phyloP scores from a whole-genome alignment of 2,888 invertebrate genomes.

The Kryphioiulus occultus region DNA sequence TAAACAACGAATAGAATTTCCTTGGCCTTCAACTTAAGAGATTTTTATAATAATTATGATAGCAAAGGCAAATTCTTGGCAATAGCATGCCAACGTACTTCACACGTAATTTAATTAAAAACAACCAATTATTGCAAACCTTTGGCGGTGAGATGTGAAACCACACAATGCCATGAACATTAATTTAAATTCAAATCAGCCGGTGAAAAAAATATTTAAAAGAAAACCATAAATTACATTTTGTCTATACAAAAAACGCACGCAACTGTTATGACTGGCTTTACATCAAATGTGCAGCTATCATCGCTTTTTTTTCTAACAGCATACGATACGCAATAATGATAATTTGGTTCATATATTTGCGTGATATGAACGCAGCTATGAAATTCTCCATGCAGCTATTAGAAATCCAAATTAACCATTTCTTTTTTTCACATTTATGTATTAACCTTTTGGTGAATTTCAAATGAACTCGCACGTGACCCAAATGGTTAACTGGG shows the following conservation, averaged over 20 bases:
- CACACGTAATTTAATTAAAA: background rate
- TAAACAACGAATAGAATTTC: background rate
- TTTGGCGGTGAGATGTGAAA: background rate
- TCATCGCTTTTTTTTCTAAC: background rate
- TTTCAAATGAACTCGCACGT: background rate
- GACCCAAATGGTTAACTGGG: background rate
- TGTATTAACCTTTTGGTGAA: background rate
- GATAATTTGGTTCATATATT: background rate
- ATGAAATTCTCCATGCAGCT: background rate
- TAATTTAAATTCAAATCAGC: background rate
- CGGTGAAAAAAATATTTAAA: background rate
- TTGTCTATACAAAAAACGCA: background rate
- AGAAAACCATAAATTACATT: background rate
- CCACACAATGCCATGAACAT: background rate
- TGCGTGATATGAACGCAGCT: background rate
- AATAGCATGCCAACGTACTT: background rate
- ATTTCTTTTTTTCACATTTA: background rate
- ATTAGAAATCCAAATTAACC: background rate
- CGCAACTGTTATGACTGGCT: background rate
- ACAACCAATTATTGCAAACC: slow-evolving; percentile 1
- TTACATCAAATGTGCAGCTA: background rate
- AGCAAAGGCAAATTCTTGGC: background rate
- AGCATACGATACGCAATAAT: background rate
- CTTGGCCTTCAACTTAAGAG: background rate
- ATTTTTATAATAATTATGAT: background rate